A percentile compares a stretch with the other conserved stretches of the same genome.
These are phyloP conservation scores for Corythoichthys intestinalis DNA, from an alignment of 2,113 vertebrate species.

Conservation along the genomic window DNA sequence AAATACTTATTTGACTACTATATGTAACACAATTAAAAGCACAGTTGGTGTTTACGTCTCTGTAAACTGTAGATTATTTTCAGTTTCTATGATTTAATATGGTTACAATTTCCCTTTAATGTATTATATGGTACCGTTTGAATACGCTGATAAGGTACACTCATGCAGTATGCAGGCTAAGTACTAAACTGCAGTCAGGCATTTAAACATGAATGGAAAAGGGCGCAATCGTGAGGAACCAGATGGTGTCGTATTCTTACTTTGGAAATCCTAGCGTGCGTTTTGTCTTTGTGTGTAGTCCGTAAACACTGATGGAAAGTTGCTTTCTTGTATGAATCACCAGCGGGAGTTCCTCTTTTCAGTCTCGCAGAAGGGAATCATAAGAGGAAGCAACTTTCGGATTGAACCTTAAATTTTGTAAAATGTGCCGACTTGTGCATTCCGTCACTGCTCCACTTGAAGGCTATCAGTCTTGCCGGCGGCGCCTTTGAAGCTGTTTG, in stretches of 20 bases:
- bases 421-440: not conserved
- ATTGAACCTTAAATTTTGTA: conserved; percentile 20
- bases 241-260: conserved; percentile 20
- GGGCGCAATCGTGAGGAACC: conserved; percentile 15
- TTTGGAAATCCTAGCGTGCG: conserved; percentile 60
- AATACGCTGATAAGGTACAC: conserved; percentile 43
- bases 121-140: conserved; percentile 32
- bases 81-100: conserved; percentile 7
- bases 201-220: conserved; percentile 26
- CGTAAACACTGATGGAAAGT: conserved; percentile 38
- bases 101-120: conserved; percentile 10
- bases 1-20: too few relatives aligned
- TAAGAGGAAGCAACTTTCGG: conserved; percentile 41
- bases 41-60: conserved; percentile 46
- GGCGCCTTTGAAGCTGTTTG: conserved; percentile 83
- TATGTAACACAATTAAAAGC: conserved; percentile 37
- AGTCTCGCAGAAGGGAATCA: conserved; percentile 11
- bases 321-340: conserved; percentile 17
- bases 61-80: conserved; percentile 14
- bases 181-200: conserved; percentile 26
- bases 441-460: conserved; percentile 81
- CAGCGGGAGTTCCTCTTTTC: conserved; percentile 21
- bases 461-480: conserved; percentile 80
- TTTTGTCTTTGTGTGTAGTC: conserved; percentile 1
- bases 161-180: conserved; percentile 54